Percentiles rank a stretch among this genome's conserved stretches.
Conservation (phyloP, 2,888 invertebrate genomes). For the Synanthedon vespiformis region DNA sequence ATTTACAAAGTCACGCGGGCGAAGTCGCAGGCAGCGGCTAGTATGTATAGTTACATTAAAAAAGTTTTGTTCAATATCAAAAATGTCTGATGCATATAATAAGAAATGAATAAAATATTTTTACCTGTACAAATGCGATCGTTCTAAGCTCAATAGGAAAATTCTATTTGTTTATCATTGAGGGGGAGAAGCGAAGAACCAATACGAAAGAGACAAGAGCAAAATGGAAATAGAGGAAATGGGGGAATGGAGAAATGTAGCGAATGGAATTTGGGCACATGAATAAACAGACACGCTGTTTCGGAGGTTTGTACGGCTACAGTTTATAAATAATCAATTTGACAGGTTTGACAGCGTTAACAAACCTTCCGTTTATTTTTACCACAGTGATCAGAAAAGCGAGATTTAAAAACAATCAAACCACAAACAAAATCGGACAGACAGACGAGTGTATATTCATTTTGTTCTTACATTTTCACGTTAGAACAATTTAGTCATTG, state of each 20-base stretch:
- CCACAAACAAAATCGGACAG: no score
- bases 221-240: conserved; percentile 23
- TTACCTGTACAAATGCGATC: conserved; percentile 1
- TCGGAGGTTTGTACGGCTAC: conserved; percentile 21
- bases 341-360: conserved; percentile 2
- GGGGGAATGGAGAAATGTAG: conserved; percentile 12
- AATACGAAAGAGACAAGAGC: conserved; percentile 14
- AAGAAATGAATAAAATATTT: background rate
- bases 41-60: no score
- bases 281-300: conserved; percentile 54
- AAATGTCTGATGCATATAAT: no score
- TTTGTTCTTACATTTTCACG: no score
- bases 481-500: no score
- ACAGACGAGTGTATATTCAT: no score
- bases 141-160: conserved; percentile 1
- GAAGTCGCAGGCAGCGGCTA: no score
- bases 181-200: background rate
- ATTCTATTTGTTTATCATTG: conserved; percentile 2
- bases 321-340: conserved; percentile 41
- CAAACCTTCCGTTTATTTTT: no score
- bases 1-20: no score
- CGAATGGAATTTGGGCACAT: conserved; percentile 17
- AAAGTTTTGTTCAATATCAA: no score
- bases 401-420: no score
- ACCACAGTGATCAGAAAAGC: no score